Conservation (phyloP, 2,797 vertebrate species). For the Sebastes steindachneri region DNA sequence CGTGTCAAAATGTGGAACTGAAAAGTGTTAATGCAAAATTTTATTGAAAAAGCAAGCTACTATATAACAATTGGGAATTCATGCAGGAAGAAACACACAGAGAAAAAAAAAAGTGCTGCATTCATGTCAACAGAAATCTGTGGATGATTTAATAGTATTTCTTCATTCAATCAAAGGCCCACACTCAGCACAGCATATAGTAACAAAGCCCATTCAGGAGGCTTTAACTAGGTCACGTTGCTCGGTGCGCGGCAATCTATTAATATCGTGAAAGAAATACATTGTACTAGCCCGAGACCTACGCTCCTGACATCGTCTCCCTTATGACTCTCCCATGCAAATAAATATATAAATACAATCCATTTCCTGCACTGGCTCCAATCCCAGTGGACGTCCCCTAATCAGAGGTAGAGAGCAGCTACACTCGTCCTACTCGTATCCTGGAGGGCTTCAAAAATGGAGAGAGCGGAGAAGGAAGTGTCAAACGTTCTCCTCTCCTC, state of each 20-base stretch:
- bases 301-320: constrained; percentile 36
- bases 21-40: neutral
- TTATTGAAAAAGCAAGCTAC: neutral
- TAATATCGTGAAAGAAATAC: constrained; percentile 68
- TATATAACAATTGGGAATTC: neutral
- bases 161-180: constrained; percentile 17
- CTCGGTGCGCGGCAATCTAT: constrained; percentile 61
- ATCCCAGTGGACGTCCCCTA: constrained; percentile 42
- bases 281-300: constrained; percentile 40
- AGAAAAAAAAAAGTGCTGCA: neutral
- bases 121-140: neutral
- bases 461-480: constrained; percentile 48
- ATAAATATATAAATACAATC: constrained; percentile 50
- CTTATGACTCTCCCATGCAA: constrained; percentile 39
- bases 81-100: neutral
- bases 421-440: constrained; percentile 15
- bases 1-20: neutral
- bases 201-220: constrained; percentile 52
- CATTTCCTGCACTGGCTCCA: constrained; percentile 30
- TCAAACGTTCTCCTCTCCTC: constrained; percentile 61
- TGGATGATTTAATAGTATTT: neutral
- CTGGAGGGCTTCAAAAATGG: constrained; percentile 38
- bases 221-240: constrained; percentile 73
- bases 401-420: constrained; percentile 51
- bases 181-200: neutral